Base-by-base conservation (phyloP, 2,113 vertebrate genomes). In the Noturus placidus region DNA sequence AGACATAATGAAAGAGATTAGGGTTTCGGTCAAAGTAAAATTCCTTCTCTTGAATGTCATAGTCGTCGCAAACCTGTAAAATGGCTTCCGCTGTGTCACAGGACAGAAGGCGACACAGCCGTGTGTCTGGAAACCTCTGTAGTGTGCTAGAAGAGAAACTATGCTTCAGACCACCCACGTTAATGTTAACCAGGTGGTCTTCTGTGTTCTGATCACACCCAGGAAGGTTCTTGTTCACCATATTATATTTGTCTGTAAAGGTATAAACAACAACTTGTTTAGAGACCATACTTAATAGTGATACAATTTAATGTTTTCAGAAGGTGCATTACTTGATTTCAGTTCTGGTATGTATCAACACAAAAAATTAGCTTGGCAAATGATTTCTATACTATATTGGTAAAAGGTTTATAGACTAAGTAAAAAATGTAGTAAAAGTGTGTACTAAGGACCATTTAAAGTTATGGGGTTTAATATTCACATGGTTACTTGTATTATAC, bases 11-110 rank as follows among this genome's bases (percentile, higher is more conserved):
- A 88, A 99, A 99, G 84, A 99, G 96, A 0, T 96, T 94, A 0
- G 98, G 98, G 89, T 99, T 98, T 61, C 98, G 92, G 81, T 99
- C 98, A 0, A 99, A 99, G 91, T 99, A 99, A 95, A 99, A 99
- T 92, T 99, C 98, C 89, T 95, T 94, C 88, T 96, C 94, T 0
- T 95, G 96, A 59, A 96, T 95, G 0, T 99, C 98, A 0, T 99
- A 99, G 94, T 99, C 98, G 65, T 99, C 98, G n/a, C 98, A 99
- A 90, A 99, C 95, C 94, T 97, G 96, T 76, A 98, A 95, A 82
- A 99, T 97, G 76, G 97, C 97, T 91, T 99, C 97, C 92, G 99
- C 97, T 0, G 97, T 96, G 87, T 96, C 96, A 0, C 98, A 99
- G 0, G 95, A 94, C 74, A 98, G 95, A 92, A 99, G 95, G n/a